These are phyloP conservation scores for Sandelia bainsii DNA, from an alignment of 2,797 vertebrate genomes.

Conservation along the genomic window DNA sequence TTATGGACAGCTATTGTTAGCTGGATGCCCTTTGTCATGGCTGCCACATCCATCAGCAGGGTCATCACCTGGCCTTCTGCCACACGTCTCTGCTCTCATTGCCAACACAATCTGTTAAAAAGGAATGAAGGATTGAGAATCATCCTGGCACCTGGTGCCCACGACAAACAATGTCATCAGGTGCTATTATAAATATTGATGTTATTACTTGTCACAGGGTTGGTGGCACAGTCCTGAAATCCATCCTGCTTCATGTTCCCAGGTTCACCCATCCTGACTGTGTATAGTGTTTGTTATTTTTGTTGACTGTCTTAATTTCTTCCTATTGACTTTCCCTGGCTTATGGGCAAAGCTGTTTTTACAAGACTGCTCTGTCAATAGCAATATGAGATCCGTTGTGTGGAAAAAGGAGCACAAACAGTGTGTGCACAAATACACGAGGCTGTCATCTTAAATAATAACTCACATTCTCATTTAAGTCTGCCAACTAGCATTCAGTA, in stretches of 20 bases:
- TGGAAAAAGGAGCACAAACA: conserved; percentile 40
- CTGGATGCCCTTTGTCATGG: conserved; percentile 63
- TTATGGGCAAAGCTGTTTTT: conserved; percentile 35
- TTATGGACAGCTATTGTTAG: conserved; percentile 43
- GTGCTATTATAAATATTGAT: conserved; percentile 57
- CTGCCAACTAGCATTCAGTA: conserved; percentile 53
- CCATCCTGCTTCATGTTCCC: conserved; percentile 20
- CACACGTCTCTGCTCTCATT: conserved; percentile 71
- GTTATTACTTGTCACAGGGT: conserved; percentile 38
- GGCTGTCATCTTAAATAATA: conserved; percentile 53
- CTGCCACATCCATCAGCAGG: conserved; percentile 79
- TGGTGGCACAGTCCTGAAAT: conserved; percentile 33
- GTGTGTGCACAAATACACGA: conserved; percentile 46
- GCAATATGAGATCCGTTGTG: conserved; percentile 8
- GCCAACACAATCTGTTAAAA: conserved; percentile 71
- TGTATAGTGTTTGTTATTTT: conserved; percentile 38
- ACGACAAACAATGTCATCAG: conserved; percentile 65
- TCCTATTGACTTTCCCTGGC: conserved; percentile 49
- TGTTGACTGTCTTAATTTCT: conserved; percentile 56
- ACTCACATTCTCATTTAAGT: conserved; percentile 44
- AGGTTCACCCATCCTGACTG: neutral
- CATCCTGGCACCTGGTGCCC: conserved; percentile 39
- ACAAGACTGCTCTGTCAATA: conserved; percentile 52
- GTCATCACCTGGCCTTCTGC: conserved; percentile 76
- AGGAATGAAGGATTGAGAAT: conserved; percentile 64